phyloP scores from a whole-genome alignment of 2,888 invertebrate species.

The Conistra vaccinii region DNA sequence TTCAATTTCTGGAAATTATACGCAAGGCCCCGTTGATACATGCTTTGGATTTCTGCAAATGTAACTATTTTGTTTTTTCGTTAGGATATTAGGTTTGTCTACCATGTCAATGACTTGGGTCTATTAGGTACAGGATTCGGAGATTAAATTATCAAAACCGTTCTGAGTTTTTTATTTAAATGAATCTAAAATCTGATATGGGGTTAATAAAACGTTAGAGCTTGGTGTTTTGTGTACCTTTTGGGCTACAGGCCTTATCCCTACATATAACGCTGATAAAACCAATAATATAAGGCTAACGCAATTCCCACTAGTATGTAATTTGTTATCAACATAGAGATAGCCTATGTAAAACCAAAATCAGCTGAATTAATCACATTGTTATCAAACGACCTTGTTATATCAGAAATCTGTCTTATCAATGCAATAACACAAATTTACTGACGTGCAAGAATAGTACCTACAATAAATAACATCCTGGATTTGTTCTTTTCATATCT shows the following conservation, averaged over 20 bases:
- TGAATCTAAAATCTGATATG: neutral
- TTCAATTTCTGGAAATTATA: conserved; percentile 5
- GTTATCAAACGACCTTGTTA: conserved; percentile 58
- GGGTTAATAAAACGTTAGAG: neutral
- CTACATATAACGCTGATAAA: conserved; percentile 1
- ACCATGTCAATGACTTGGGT: neutral
- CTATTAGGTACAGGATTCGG: neutral
- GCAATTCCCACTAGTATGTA: conserved; percentile 1
- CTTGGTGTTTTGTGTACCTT: neutral
- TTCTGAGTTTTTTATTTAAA: neutral
- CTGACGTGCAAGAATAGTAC: conserved; percentile 35
- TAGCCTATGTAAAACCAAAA: conserved; percentile 12
- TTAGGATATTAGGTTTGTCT: no score
- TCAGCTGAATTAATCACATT: conserved; percentile 40
- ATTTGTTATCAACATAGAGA: conserved; percentile 30
- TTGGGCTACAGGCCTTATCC: neutral
- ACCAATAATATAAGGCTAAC: neutral
- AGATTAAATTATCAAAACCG: neutral
- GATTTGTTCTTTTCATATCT: neutral
- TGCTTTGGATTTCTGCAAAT: neutral
- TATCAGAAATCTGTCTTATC: conserved; percentile 51
- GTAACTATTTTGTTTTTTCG: neutral
- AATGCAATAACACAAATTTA: conserved; percentile 26
- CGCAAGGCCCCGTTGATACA: neutral
- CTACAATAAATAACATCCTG: conserved; percentile 6